Base-by-base conservation (phyloP, 2,113 vertebrate genomes). In the Zapornia atra region DNA sequence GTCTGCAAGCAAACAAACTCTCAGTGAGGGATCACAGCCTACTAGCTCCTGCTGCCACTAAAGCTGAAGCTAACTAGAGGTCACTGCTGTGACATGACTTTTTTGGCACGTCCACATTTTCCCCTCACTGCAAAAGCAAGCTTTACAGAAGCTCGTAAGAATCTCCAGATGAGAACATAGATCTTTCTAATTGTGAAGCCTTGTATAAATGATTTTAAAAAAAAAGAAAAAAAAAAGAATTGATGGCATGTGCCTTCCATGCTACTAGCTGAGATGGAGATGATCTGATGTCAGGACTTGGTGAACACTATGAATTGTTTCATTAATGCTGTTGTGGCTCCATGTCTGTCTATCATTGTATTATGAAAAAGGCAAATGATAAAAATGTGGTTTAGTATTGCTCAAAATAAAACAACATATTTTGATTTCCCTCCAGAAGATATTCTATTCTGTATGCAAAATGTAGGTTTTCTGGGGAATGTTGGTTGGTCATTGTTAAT, bases 161-260 rank as follows among this genome's bases (percentile, higher is more conserved):
- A 57, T 53, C 10, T 65, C 22, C 22, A 72, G 5, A 64, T 0
- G 3, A 63, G 15, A 79, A 34, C 29, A 31, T 28, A 15, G 17
- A 10, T 40, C 29, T 89, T 84, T 42, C 33, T 63, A 56, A 61
- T 21, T 33, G 14, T 26, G 11, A 84, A 89, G 42, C 34, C 28
- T 56, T 36, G 2, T 40, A 66, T 46, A 46, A 86, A 69, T 61
- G 1, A 68, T 3, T 21, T 15, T 40, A 40, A 15, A 68, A 63
- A 60, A 26, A 33, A 34, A 34, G 10, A 0, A 81, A 46, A 46
- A 15, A 68, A 34, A 33, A 34, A 12, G 0, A 81, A 25, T 5
- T 42, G 2, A 1, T 61, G 4, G 5, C 3, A 4, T 57, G 20
- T 19, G 5, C 9, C 17, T 87, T 61, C 8, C 1, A 22, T 18